These are phyloP conservation scores for Argyresthia goedartella DNA, from an alignment of 2,888 invertebrate species.

Conservation along the genomic window DNA sequence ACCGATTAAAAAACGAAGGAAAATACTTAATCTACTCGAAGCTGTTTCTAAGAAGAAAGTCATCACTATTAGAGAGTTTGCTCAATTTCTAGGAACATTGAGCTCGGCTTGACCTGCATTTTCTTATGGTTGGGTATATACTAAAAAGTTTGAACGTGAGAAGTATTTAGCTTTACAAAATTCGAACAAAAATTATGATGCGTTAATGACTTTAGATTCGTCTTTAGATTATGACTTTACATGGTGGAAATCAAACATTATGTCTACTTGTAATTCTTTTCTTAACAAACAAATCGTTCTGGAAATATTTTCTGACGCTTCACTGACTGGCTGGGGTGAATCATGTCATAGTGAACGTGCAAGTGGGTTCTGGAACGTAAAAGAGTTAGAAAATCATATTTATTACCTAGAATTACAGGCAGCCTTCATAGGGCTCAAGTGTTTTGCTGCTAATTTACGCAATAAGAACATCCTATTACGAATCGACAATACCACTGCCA, in stretches of 20 bases:
- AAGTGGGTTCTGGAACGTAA: background rate
- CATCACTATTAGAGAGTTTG: background rate
- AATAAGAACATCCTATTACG: constrained; percentile 3
- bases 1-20: background rate
- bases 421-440: constrained; percentile 6
- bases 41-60: background rate
- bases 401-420: constrained; percentile 2
- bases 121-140: background rate
- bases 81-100: background rate
- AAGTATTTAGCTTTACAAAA: background rate
- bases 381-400: background rate
- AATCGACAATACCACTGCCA: constrained; percentile 8
- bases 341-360: background rate
- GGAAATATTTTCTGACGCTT: background rate
- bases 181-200: background rate
- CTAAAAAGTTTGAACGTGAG: no score
- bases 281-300: background rate
- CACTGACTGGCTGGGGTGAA: background rate
- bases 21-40: background rate
- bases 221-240: background rate
- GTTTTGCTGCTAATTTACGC: constrained; percentile 2
- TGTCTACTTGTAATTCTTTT: background rate
- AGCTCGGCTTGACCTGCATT: background rate
- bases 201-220: background rate
- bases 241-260: background rate